Percentiles rank a stretch among this genome's conserved stretches.
Conservation (phyloP, 2,888 invertebrate genomes). For the Hypomecis punctinalis region DNA sequence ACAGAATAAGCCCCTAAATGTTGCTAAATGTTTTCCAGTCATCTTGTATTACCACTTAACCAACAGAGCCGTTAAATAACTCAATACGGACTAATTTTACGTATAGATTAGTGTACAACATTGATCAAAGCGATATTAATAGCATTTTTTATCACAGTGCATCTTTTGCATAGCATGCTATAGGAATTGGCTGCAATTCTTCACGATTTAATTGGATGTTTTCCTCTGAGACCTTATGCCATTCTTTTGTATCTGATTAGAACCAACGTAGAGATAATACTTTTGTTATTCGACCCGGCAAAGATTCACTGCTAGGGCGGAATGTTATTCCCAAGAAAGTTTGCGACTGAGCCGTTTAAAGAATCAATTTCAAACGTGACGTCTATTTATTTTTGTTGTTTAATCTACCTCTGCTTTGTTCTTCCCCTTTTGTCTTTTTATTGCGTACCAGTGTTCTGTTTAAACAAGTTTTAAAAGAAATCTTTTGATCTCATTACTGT, state of each 20-base stretch:
- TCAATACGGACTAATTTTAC: too few relatives aligned
- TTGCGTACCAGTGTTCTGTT: conserved; percentile 57
- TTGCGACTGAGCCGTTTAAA: conserved; percentile 51
- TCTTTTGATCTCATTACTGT: conserved; percentile 65
- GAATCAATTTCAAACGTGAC: conserved; percentile 61
- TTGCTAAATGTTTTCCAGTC: too few relatives aligned
- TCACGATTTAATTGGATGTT: conserved; percentile 46
- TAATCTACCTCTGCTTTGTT: conserved; percentile 69
- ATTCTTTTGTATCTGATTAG: conserved; percentile 43
- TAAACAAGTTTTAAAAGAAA: conserved; percentile 64
- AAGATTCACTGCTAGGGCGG: conserved; percentile 32
- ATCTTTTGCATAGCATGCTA: neutral
- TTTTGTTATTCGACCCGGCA: conserved; percentile 35
- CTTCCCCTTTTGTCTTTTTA: conserved; percentile 60
- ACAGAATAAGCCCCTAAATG: too few relatives aligned
- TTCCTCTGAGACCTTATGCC: conserved; percentile 38
- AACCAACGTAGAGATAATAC: conserved; percentile 35
- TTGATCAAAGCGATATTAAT: conserved; percentile 19
- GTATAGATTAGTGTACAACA: neutral
- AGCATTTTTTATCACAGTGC: too few relatives aligned
- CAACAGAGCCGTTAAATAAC: too few relatives aligned
- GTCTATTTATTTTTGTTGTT: conserved; percentile 66
- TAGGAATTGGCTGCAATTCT: conserved; percentile 36
- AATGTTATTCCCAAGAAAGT: conserved; percentile 50
- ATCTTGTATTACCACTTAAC: too few relatives aligned